Percentiles rank a stretch among this genome's conserved stretches.
Conservation (phyloP, 2,797 vertebrate genomes). For the Mormyrus proboscirostris region DNA sequence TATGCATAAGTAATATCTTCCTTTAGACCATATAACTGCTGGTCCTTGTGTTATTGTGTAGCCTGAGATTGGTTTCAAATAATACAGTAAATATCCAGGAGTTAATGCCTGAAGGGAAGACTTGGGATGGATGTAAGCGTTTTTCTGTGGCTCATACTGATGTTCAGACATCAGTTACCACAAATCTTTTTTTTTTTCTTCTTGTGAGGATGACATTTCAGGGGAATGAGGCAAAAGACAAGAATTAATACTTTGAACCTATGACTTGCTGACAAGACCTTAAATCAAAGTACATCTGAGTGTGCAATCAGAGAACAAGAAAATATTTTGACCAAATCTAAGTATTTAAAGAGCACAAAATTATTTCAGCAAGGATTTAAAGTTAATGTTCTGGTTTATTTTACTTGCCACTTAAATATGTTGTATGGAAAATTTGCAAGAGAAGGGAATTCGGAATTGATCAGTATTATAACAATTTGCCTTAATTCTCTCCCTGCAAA, state of each 20-base stretch:
- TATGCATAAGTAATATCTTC: background rate
- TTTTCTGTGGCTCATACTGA: background rate
- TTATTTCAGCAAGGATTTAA: background rate
- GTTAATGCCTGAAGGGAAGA: background rate
- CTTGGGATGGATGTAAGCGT: background rate
- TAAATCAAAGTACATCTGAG: background rate
- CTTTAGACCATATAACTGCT: background rate
- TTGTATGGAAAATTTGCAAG: conserved; percentile 19
- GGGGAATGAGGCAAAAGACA: background rate
- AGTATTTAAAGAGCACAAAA: background rate
- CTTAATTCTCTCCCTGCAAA: conserved; percentile 40
- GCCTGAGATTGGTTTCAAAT: background rate
- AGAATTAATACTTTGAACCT: background rate
- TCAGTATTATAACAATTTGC: conserved; percentile 43
- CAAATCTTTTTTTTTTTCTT: background rate
- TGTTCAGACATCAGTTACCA: background rate
- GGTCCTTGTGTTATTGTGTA: background rate
- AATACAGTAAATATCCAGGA: background rate
- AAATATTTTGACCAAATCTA: background rate
- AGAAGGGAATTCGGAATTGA: conserved; percentile 35
- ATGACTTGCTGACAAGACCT: background rate
- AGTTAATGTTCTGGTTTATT: background rate
- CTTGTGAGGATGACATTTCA: background rate
- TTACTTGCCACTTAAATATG: background rate
- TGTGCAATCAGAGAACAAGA: background rate